Evolutionary conservation across 2,888 invertebrate genomes (phyloP).

Genomic region (Orchesella flavescens): DNA sequence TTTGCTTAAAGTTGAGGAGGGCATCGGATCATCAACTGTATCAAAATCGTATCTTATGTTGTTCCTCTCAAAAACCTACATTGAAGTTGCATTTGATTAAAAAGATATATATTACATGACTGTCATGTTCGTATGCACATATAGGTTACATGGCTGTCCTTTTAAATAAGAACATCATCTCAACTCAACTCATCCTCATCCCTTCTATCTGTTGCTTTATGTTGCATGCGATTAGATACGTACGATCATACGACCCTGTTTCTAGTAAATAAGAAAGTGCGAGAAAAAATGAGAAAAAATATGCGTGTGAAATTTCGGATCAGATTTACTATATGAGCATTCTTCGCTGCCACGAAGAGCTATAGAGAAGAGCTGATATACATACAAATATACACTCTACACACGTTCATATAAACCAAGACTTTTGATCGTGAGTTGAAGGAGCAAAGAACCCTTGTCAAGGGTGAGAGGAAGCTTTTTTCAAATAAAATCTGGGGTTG

Average conservation of each 20-base stretch:
- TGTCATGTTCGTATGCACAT: background rate
- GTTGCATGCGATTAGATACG: no score
- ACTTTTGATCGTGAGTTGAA: background rate
- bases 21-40: slow-evolving; percentile 18
- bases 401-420: background rate
- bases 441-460: slow-evolving; percentile 15
- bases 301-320: slow-evolving; percentile 42
- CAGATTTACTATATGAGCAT: slow-evolving; percentile 10
- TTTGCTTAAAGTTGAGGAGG: slow-evolving; percentile 13
- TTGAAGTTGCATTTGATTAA: background rate
- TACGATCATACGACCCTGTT: background rate
- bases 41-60: slow-evolving; percentile 18
- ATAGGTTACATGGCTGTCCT: background rate
- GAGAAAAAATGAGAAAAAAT: slow-evolving; percentile 20
- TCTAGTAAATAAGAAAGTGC: slow-evolving; percentile 24
- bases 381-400: background rate
- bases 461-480: slow-evolving; percentile 13
- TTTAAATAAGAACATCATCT: background rate
- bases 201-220: no score
- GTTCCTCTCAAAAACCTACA: background rate
- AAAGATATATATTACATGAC: background rate
- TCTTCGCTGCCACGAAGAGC: slow-evolving; percentile 1
- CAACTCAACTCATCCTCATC: no score
- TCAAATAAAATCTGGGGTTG: slow-evolving; percentile 12
- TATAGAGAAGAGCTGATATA: background rate